These are phyloP conservation scores for Cryptotis parvus DNA, from an alignment of 2,113 vertebrate genomes.

Conservation along the genomic window DNA sequence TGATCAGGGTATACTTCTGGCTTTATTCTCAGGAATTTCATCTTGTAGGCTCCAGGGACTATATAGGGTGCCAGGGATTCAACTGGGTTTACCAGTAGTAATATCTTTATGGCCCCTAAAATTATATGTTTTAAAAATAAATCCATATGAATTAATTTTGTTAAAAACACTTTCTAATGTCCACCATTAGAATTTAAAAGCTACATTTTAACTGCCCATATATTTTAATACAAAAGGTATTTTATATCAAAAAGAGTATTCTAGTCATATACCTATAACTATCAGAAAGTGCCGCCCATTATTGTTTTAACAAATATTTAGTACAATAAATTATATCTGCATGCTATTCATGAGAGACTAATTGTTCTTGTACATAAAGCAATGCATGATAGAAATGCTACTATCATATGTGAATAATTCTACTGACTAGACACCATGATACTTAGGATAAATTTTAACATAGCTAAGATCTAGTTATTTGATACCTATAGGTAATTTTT, in stretches of 20 bases:
- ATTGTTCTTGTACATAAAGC: not conserved
- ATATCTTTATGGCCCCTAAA: not conserved
- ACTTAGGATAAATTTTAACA: not conserved
- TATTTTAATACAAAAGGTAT: too few species aligned
- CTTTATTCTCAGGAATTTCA: too few species aligned
- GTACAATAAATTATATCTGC: not conserved
- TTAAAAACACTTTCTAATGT: not conserved
- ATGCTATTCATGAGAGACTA: not conserved
- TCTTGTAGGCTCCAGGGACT: too few species aligned
- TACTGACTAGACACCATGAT: not conserved
- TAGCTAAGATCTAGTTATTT: not conserved
- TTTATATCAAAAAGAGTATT: too few species aligned
- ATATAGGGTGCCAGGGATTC: too few species aligned
- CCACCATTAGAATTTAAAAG: not conserved
- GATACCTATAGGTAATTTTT: not conserved
- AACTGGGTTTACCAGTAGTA: too few species aligned
- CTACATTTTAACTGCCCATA: too few species aligned
- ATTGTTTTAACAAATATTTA: slow-evolving; percentile 16
- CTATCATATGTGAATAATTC: not conserved
- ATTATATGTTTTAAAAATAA: not conserved
- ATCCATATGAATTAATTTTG: not conserved
- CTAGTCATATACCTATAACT: too few species aligned
- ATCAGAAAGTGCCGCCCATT: too few species aligned
- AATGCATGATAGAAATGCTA: not conserved
- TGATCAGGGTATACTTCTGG: too few species aligned